Conservation (phyloP, 1,140 invertebrate genomes). For the Temnothorax nylanderi region DNA sequence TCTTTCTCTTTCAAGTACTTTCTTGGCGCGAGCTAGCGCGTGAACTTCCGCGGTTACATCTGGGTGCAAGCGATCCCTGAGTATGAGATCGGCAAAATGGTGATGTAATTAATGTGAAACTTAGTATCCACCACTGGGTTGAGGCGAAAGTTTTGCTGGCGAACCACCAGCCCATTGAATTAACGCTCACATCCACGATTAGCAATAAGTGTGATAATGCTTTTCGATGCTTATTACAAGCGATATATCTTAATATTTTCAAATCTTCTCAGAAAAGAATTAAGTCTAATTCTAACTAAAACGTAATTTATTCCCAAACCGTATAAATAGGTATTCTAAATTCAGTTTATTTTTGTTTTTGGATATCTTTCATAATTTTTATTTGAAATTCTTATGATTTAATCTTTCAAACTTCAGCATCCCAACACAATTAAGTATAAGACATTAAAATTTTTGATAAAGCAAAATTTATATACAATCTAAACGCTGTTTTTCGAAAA, state of each 20-base stretch:
- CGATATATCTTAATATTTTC: not conserved
- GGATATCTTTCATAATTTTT: not conserved
- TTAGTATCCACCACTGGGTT: not conserved
- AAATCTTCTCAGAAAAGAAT: not conserved
- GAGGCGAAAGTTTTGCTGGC: slow-evolving; percentile 36
- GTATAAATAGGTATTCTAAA: not conserved
- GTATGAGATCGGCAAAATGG: slow-evolving; percentile 9
- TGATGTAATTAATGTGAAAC: slow-evolving; percentile 59
- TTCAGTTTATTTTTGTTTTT: not conserved
- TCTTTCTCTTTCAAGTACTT: slow-evolving; percentile 44
- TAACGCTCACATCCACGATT: not conserved
- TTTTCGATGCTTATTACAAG: not conserved
- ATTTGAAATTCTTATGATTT: not conserved
- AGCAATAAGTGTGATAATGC: not conserved
- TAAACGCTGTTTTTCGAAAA: not conserved
- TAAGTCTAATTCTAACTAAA: not conserved
- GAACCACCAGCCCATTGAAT: not conserved
- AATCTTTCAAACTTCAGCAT: not conserved
- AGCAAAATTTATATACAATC: not conserved
- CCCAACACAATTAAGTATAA: not conserved
- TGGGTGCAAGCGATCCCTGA: slow-evolving; percentile 6
- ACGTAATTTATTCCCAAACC: not conserved
- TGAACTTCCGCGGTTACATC: slow-evolving; percentile 58
- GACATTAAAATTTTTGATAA: not conserved
- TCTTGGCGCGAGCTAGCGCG: slow-evolving; percentile 10